phyloP scores from a whole-genome alignment of 2,888 invertebrate genomes.

The Luperina nickerlii region DNA sequence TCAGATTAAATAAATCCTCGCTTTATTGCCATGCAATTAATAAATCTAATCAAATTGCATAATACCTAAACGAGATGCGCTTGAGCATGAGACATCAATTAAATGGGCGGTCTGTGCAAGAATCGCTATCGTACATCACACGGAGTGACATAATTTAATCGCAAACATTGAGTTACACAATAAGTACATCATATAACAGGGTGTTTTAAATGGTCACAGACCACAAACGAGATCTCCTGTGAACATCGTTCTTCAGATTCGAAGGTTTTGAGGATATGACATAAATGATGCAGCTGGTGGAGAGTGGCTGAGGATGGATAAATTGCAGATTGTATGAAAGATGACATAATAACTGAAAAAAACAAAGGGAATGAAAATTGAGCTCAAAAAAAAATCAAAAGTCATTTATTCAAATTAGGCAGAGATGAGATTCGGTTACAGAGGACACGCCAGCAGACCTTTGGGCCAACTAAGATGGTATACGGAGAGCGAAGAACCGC shows the following conservation, averaged over 20 bases:
- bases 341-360: not conserved
- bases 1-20: not conserved
- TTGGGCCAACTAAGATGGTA: too few species aligned
- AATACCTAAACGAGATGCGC: slow-evolving; percentile 14
- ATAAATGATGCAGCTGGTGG: too few species aligned
- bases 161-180: slow-evolving; percentile 36
- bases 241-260: not conserved
- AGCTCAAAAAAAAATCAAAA: not conserved
- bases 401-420: too few species aligned
- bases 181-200: not conserved
- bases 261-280: not conserved
- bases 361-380: not conserved
- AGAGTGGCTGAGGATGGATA: not conserved
- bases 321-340: not conserved
- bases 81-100: slow-evolving; percentile 44
- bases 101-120: slow-evolving; percentile 41
- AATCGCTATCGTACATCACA: slow-evolving; percentile 41
- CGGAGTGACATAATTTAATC: slow-evolving; percentile 56
- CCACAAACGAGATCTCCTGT: not conserved
- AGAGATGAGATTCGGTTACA: not conserved
- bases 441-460: not conserved
- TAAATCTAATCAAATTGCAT: slow-evolving; percentile 13
- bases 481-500: not conserved
- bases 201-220: slow-evolving; percentile 4
- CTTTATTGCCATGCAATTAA: not conserved